Percentiles rank a stretch among this genome's conserved stretches.
Evolutionary conservation across 2,113 vertebrate species (phyloP).

Genomic region (Gasterosteus aculeatus): DNA sequence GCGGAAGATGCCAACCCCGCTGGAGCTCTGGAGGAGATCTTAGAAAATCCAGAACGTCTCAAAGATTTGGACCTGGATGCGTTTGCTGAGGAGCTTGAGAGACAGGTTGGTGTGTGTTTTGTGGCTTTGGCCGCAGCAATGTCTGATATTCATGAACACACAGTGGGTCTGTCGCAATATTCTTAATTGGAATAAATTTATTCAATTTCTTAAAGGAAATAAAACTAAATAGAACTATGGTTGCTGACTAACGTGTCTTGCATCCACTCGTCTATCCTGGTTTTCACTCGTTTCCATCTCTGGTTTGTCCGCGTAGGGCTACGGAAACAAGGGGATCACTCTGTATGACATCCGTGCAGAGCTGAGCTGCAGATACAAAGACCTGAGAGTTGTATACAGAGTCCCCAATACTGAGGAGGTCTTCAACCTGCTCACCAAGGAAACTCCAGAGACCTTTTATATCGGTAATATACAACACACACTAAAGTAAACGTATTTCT

Average conservation of each 20-base stretch:
- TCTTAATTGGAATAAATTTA: background rate
- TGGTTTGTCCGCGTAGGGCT: slow-evolving; percentile 82
- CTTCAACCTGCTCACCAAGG: slow-evolving; percentile 98
- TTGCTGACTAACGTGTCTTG: too few relatives aligned
- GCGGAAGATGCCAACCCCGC: slow-evolving; percentile 99
- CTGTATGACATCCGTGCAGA: slow-evolving; percentile 98
- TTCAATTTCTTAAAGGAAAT: background rate
- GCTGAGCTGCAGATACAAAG: slow-evolving; percentile 97
- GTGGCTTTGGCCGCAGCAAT: background rate
- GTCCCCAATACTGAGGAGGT: slow-evolving; percentile 96
- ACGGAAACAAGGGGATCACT: slow-evolving; percentile 98
- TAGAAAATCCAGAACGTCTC: slow-evolving; percentile 96
- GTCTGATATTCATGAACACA: background rate
- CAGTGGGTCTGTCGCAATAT: background rate
- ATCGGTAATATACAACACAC: slow-evolving; percentile 84
- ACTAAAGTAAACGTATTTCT: background rate
- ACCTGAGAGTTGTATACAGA: slow-evolving; percentile 91
- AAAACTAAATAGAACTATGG: too few relatives aligned
- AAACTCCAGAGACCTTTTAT: slow-evolving; percentile 98
- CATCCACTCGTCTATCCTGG: background rate
- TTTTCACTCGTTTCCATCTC: background rate
- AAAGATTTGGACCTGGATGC: slow-evolving; percentile 97
- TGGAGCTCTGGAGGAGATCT: slow-evolving; percentile 95
- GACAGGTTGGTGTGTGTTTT: slow-evolving; percentile 86
- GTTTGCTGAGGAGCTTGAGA: slow-evolving; percentile 97